Percentiles rank a stretch among this genome's conserved stretches.
These are phyloP conservation scores for Hirudinaria manillensis DNA, from an alignment of 2,888 invertebrate genomes.

Conservation along the genomic window DNA sequence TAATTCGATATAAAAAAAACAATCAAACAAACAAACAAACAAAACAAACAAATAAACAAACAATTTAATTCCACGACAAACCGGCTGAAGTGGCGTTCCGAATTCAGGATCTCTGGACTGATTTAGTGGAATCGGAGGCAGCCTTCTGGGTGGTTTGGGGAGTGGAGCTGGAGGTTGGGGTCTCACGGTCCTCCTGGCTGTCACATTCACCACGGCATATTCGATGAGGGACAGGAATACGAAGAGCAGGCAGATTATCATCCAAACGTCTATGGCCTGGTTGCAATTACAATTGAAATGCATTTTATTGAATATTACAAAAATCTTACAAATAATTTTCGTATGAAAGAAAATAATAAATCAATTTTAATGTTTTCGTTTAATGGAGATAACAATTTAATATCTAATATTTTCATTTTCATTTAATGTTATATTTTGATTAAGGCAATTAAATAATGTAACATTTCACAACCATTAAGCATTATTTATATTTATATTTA, in stretches of 20 bases:
- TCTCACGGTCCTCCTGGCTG: slow-evolving; percentile 33
- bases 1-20: no score
- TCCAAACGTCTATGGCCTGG: slow-evolving; percentile 38
- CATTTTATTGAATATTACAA: neutral
- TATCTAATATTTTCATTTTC: no score
- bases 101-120: neutral
- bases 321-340: neutral
- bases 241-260: slow-evolving; percentile 37
- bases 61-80: neutral
- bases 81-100: slow-evolving; percentile 6
- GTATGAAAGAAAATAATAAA: neutral
- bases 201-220: slow-evolving; percentile 37
- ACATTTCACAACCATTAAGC: no score
- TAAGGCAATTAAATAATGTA: no score
- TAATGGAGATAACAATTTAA: no score
- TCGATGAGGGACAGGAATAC: slow-evolving; percentile 38
- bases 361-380: neutral
- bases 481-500: no score
- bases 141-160: slow-evolving; percentile 31
- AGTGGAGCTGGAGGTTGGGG: slow-evolving; percentile 20
- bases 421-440: no score
- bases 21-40: no score
- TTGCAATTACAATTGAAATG: neutral
- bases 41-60: no score
- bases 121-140: slow-evolving; percentile 16